phyloP scores from a whole-genome alignment of 2,113 vertebrate genomes.

The Pavo muticus region DNA sequence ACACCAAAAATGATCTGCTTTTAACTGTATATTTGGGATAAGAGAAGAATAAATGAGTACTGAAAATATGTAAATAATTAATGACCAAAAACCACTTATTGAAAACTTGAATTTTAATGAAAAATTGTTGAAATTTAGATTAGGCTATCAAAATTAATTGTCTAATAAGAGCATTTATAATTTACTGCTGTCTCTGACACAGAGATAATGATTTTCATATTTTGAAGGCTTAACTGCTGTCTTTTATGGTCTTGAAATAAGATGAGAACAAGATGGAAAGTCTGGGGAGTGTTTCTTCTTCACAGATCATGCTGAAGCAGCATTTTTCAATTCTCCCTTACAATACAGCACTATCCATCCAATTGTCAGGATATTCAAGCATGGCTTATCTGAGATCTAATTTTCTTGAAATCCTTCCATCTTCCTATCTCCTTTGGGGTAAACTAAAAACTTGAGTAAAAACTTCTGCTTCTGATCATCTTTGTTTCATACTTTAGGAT shows the following conservation, averaged over 20 bases:
- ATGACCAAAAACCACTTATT: neutral
- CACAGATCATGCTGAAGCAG: neutral
- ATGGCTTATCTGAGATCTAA: neutral
- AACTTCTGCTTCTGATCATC: neutral
- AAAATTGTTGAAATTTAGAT: neutral
- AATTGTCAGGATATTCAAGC: neutral
- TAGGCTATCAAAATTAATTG: neutral
- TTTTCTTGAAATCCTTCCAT: neutral
- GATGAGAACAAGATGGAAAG: neutral
- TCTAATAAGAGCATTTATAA: neutral
- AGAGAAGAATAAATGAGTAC: neutral
- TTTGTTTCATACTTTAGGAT: neutral
- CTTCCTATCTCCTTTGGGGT: neutral
- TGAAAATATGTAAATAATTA: neutral
- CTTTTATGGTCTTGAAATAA: neutral
- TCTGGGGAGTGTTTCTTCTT: neutral
- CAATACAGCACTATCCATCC: neutral
- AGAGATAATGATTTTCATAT: neutral
- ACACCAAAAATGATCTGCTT: neutral
- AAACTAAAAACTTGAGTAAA: neutral
- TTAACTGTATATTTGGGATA: neutral
- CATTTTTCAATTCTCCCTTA: neutral
- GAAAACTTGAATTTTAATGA: neutral
- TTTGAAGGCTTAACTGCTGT: neutral
- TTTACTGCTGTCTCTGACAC: neutral